phyloP scores from a whole-genome alignment of 1,140 invertebrate species.

The Gryon sp. region DNA sequence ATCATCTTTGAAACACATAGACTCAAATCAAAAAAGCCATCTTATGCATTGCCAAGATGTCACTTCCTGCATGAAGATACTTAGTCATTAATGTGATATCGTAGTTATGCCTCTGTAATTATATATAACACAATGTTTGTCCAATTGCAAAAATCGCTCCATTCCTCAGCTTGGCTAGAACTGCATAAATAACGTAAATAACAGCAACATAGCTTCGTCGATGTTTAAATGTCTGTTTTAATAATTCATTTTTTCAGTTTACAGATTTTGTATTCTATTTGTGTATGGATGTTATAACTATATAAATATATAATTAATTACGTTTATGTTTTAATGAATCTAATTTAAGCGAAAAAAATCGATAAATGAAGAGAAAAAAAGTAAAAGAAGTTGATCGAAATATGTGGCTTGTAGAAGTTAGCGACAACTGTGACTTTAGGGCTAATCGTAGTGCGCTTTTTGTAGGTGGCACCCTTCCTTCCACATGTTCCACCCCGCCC shows the following conservation, averaged over 20 bases:
- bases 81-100: constrained; percentile 6
- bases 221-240: constrained; percentile 12
- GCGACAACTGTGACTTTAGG: constrained; percentile 53
- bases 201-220: constrained; percentile 35
- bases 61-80: constrained; percentile 17
- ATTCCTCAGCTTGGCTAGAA: constrained; percentile 38
- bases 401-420: constrained; percentile 55
- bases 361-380: too few species aligned
- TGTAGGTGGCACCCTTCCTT: constrained; percentile 81
- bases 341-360: too few species aligned
- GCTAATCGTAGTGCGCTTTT: constrained; percentile 78
- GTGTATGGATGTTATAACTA: neutral
- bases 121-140: neutral
- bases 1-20: too few species aligned
- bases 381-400: constrained; percentile 1
- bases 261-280: constrained; percentile 31
- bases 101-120: neutral
- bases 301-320: too few species aligned
- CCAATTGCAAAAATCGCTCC: constrained; percentile 26
- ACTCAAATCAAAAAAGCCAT: too few species aligned
- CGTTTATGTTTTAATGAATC: too few species aligned
- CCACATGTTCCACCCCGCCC: constrained; percentile 90
- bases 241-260: constrained; percentile 32
- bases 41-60: too few species aligned
- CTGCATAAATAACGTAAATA: constrained; percentile 25